phyloP scores from a whole-genome alignment of 2,888 invertebrate genomes.

The Philhelius pedissequus region DNA sequence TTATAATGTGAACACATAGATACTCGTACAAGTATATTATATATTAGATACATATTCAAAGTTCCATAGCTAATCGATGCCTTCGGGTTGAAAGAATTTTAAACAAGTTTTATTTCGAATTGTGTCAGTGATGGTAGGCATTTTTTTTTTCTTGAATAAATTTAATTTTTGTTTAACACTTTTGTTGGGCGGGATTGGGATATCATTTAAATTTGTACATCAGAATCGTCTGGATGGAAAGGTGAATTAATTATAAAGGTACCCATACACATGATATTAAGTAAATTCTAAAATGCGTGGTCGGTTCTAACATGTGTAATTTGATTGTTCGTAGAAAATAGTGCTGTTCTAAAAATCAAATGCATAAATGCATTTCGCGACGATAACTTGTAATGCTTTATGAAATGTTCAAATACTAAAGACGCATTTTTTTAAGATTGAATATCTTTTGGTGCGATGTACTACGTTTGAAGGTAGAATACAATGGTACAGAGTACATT shows the following conservation, averaged over 20 bases:
- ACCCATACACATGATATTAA: background rate
- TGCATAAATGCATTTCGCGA: too few species aligned
- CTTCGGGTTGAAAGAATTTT: conserved; percentile 42
- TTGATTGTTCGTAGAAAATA: too few species aligned
- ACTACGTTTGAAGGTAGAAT: too few species aligned
- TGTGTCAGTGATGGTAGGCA: conserved; percentile 31
- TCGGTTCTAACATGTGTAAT: too few species aligned
- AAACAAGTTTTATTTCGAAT: conserved; percentile 51
- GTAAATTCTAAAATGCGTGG: too few species aligned
- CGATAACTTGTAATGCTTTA: too few species aligned
- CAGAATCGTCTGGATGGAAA: background rate
- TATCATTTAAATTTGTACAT: background rate
- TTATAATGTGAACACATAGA: background rate
- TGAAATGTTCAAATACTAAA: too few species aligned
- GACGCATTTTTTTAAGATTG: too few species aligned
- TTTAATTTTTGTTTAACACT: conserved; percentile 15
- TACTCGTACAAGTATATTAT: conserved; percentile 27
- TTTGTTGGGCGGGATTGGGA: background rate
- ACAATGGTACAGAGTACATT: too few species aligned
- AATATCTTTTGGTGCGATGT: too few species aligned
- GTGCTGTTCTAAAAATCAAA: too few species aligned
- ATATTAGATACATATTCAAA: conserved; percentile 17
- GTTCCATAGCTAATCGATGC: conserved; percentile 59
- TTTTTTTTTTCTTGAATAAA: background rate
- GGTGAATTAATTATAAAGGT: background rate